Base-by-base conservation (phyloP, 2,888 invertebrate species). In the Caenorhabditis zanzibari region DNA sequence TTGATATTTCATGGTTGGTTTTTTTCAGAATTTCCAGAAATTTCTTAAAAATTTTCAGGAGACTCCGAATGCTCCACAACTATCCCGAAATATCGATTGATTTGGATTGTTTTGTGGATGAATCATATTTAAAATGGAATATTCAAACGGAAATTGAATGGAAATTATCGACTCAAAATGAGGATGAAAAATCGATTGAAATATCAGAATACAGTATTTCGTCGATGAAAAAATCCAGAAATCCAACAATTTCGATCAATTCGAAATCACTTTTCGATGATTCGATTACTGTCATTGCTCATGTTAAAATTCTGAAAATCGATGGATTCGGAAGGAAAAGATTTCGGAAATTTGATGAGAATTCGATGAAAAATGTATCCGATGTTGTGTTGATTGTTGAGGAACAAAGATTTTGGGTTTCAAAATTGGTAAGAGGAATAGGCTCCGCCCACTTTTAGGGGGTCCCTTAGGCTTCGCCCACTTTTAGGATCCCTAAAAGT, bases 1-100 rank as follows among this genome's bases (percentile, higher is more conserved):
- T 61, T 41, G 61, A 41, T 24, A 35, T 61, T 38, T 38, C 38
- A 24, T 61, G 61, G 61, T 61, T 19, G 38, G 38, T 32, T 58
- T 32, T 14, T 32, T 32, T 59, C 5, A 2, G 6, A 28, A 32
- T 28, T 26, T 26, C 28, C 1, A 3, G 24, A 47, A 47, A n/a
- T 19, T 47, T 47, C 19, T 3, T 12, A 26, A n/a, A 32, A 26
- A n/a, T 19, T 2, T 61, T 16, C 59, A 61, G 61, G 61, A 32
- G 61, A 41, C 19, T 61, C 61, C 22, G 61, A 41, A 41, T 61
- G 12, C 38, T 24, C 14, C 61, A 38, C 1, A 38, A 19, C 3
- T 14, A n/a, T 5, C 61, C 35, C 2, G 3, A 24, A 12, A 41
- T 61, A 38, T 12, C n/a, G 2, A 61, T 61, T 3, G 61, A 61